Evolutionary conservation across 2,888 invertebrate species (phyloP), one percentile per base, ranked within the genome.

Genomic region (Nemapogon koenigi): DNA sequence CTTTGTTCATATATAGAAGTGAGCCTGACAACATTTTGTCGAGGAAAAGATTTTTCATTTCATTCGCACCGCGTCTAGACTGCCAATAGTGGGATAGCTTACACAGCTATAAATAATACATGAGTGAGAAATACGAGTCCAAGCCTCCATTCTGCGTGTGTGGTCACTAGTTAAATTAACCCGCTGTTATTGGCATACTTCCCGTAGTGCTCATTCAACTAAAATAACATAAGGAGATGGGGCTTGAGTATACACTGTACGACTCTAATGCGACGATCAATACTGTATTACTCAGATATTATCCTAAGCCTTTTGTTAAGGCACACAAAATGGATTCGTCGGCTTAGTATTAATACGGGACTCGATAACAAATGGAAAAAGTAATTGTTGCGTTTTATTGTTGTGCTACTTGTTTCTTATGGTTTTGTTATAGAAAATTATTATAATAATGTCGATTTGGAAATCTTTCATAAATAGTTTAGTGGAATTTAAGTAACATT

Each of bases 161-260:
- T 35, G 30, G 39, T 58, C 55, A 59, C 59, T 63, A 59, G 59
- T 58, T 56, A 70, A 70, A 71, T 71, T 70, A 71, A 69, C 62
- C 55, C 58, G 62, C 62, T 63, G 62, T 63, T 66, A 72, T 69
- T 72, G 70, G 71, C 71, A 64, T 60, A 57, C 55, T 60, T 71
- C 68, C 69, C 68, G 50, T 46, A 46, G 38, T 42, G 45, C 43
- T 50, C 49, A 54, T 51, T 51, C 48, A 50, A 53, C 49, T 54
- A 46, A 57, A 61, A 60, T 58, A 59, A 54, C 48, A 49, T 46
- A 48, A 48, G 43, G 38, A 45, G 39, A 47, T 43, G 38, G 44
- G 37, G 41, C n/a, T 46, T 47, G 41, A 41, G 45, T 51, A 49
- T 49, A 50, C 45, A 49, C 44, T 35, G 35, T 43, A 30, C 35